Evolutionary conservation across 1,140 invertebrate species (phyloP), one percentile per base, ranked within the genome.

Genomic region (Ctenoplectra terminalis): DNA sequence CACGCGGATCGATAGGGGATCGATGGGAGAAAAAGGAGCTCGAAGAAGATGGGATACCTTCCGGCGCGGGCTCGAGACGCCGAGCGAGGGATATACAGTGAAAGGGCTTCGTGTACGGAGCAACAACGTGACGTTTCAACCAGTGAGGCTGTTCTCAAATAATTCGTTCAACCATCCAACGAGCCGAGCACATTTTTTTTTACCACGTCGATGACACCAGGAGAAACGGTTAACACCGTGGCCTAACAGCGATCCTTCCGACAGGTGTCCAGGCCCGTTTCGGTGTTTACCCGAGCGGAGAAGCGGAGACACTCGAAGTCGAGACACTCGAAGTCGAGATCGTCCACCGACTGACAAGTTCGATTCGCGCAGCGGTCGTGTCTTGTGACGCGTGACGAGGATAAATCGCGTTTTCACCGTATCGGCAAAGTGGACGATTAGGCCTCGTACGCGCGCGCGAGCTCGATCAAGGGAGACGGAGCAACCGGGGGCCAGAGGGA

Each of bases 381-480:
- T 43, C n/a, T 56, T 56, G 46, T 67, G 64, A 58, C 64, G 75
- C 61, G 74, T 56, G 74, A 76, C 74, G 63, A 56, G 48, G 61
- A 69, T 77, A 69, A 69, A 69, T 69, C 75, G 50, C 75, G 64
- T 69, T 67, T 77, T 77, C 75, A 46, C 23, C 52, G 63, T 69
- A 69, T 77, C 75, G 64, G 50, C 75, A 78, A 71, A 79, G 67
- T 71, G 56, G 76, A 61, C 67, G 43, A 79, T 79, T 78, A 71
- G 76, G 54, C 23, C 6, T 40, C 23, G 40, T 13, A 26, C 40
- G 29, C 46, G 50, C n/a, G 20, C 50, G 31, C 5, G 67, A 20
- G 71, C 54, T 52, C 29, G 40, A 79, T 52, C 58, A 31, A 77
- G 69, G 31, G 48, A n/a, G n/a, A 54, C 26, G 48, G 58, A 31